Conservation (phyloP, 2,113 vertebrate genomes). For the Lepisosteus oculatus region DNA sequence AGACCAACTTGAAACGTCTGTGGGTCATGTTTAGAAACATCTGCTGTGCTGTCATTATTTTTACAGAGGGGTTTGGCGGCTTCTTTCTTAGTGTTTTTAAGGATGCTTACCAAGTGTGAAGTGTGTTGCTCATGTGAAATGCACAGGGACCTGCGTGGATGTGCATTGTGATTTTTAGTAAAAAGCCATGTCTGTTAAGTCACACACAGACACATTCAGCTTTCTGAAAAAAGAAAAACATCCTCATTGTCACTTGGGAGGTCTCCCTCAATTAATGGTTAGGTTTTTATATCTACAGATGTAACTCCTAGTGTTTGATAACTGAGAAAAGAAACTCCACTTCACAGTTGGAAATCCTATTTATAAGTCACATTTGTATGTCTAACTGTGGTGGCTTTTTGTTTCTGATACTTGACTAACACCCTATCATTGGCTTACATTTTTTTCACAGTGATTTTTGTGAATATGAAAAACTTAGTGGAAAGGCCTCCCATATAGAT, state of each 20-base stretch:
- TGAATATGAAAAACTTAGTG: not conserved
- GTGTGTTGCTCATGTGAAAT: no score
- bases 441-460: slow-evolving; percentile 7
- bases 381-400: not conserved
- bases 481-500: slow-evolving; percentile 2
- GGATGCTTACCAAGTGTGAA: no score
- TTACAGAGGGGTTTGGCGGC: no score
- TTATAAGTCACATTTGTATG: not conserved
- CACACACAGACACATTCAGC: not conserved
- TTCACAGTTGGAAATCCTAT: slow-evolving; percentile 12
- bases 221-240: slow-evolving; percentile 39
- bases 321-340: not conserved
- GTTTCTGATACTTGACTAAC: not conserved
- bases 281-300: slow-evolving; percentile 44
- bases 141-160: no score
- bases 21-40: no score
- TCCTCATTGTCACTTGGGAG: slow-evolving; percentile 60
- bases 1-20: no score
- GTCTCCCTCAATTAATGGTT: slow-evolving; percentile 52
- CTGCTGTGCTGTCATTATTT: no score
- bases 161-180: no score
- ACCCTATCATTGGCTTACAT: not conserved
- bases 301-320: slow-evolving; percentile 24
- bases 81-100: no score
- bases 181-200: no score